These are phyloP conservation scores for Octopus sinensis DNA, from an alignment of 1,140 invertebrate species.

Conservation along the genomic window DNA sequence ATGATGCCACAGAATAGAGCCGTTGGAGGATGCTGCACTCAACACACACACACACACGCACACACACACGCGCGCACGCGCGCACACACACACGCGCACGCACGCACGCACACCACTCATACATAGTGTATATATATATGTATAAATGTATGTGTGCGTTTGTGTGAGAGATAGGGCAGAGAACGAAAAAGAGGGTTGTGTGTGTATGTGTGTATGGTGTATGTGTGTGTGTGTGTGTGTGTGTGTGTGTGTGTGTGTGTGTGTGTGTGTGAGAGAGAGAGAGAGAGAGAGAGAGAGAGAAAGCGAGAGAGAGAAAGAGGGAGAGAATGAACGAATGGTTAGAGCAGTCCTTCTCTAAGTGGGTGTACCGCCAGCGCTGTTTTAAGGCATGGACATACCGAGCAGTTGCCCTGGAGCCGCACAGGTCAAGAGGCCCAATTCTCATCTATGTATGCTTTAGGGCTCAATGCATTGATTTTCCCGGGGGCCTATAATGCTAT, in stretches of 20 bases:
- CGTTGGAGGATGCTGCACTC: too few relatives aligned
- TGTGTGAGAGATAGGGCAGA: too few relatives aligned
- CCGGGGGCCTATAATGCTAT: too few relatives aligned
- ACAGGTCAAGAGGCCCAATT: too few relatives aligned
- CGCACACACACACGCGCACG: neutral
- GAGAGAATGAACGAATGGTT: neutral
- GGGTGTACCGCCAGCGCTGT: neutral
- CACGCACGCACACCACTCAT: neutral
- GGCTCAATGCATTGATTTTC: too few relatives aligned
- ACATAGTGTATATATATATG: neutral
- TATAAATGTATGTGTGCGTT: neutral
- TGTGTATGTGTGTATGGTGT: neutral
- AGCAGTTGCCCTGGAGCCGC: too few relatives aligned
- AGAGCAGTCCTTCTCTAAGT: neutral
- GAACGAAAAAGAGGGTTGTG: too few relatives aligned
- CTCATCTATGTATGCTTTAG: too few relatives aligned
- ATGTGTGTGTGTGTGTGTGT: neutral
- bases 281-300: slow-evolving; percentile 2
- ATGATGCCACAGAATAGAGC: too few relatives aligned
- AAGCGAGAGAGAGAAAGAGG: neutral
- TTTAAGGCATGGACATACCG: neutral
- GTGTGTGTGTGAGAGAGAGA: neutral
- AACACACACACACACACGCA: neutral
- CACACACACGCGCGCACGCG: neutral
- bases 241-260: neutral